Base-by-base conservation (phyloP, 2,888 invertebrate genomes). In the Drosophila barbarae region DNA sequence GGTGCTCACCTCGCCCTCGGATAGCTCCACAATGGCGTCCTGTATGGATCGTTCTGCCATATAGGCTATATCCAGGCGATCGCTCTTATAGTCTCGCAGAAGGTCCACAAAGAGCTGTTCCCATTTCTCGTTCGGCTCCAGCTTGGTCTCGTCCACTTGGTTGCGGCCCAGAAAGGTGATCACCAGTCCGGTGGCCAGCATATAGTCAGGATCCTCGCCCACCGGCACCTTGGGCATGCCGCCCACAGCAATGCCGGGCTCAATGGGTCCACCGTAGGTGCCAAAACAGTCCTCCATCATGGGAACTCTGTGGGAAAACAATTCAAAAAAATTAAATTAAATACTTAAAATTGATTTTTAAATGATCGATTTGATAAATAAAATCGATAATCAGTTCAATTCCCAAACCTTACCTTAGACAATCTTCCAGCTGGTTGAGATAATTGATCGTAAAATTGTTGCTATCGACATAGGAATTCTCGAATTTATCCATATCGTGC, bases 1-100 rank as follows among this genome's bases (percentile, higher is more conserved):
- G 0, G 98, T 98, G 6, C 91, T 80, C 1, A 93, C 91, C 91
- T 98, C 98, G 0, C 96, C 95, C 68, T 92, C 90, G n/a, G 98
- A 96, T 59, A 97, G 93, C 53, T 97, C 91, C 69, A 93, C 91
- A 28, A 98, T 92, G 89, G 98, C 98, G 89, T 98, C 98, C 90
- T 98, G 93, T 53, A 98, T 94, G 0, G 97, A 97, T 60, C 96
- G 91, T 89, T 98, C 96, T 0, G 94, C 91, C n/a, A 91, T 92
- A 85, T 91, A 96, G 15, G 95, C 93, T 3, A 96, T 91, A 32
- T 93, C 92, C 85, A 96, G 91, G 2, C 91, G 90, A 9, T 87
- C 84, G 52, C 75, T 88, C 8, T 46, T 87, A 72, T 92, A 93
- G 70, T 92, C 89, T 79, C 92, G 91, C 90, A 96, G 88, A 58